phyloP scores from a whole-genome alignment of 2,113 vertebrate genomes.

The Tachycineta bicolor region DNA sequence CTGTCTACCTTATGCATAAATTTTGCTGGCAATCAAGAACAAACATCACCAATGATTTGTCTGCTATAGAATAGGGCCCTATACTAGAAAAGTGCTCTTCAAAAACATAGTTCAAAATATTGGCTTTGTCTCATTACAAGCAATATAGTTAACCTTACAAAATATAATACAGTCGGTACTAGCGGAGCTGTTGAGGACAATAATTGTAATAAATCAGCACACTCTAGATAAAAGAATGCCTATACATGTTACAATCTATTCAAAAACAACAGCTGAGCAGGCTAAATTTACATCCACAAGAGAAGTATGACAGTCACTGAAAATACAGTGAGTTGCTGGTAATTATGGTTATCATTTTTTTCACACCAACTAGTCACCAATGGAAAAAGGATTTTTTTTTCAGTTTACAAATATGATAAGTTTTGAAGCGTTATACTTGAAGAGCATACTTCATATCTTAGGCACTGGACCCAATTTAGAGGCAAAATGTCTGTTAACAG shows the following conservation, averaged over 20 bases:
- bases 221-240: background rate
- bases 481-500: background rate
- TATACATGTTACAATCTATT: constrained; percentile 23
- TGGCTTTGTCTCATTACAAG: constrained; percentile 1
- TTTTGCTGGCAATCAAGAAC: constrained; percentile 34
- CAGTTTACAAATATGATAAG: background rate
- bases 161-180: constrained; percentile 5
- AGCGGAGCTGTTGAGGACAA: background rate
- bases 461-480: constrained; percentile 35
- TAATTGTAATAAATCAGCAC: constrained; percentile 10
- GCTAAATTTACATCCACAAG: constrained; percentile 34
- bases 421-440: constrained; percentile 8
- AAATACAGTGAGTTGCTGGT: background rate
- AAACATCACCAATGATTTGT: constrained; percentile 17
- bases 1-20: constrained; percentile 17
- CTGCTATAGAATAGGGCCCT: background rate
- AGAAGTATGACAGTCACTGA: constrained; percentile 19
- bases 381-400: background rate
- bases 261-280: constrained; percentile 44
- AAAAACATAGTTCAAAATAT: constrained; percentile 14
- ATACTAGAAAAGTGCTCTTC: constrained; percentile 27
- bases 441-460: constrained; percentile 12
- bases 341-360: background rate
- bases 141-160: constrained; percentile 10
- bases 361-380: constrained; percentile 1